A percentile compares a stretch with the other conserved stretches of the same genome.
These are phyloP conservation scores for Exephanes ischioxanthus DNA, from an alignment of 2,888 invertebrate genomes.

Conservation along the genomic window DNA sequence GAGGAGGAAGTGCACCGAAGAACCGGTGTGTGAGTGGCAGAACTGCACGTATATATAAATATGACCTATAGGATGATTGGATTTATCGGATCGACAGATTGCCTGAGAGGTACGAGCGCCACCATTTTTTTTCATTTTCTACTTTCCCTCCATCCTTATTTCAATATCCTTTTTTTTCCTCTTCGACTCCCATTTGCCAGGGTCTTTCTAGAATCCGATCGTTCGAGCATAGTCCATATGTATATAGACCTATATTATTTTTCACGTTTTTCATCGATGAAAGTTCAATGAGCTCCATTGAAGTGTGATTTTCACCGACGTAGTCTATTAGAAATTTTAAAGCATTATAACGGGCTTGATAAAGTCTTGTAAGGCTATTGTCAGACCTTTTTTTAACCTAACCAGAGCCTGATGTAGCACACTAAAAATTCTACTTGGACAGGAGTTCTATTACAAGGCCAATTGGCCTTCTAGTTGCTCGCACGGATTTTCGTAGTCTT, in stretches of 20 bases:
- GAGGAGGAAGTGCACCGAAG: constrained; percentile 75
- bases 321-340: background rate
- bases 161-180: constrained; percentile 54
- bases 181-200: constrained; percentile 44
- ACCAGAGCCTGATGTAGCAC: background rate
- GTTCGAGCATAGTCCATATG: constrained; percentile 2
- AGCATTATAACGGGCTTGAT: background rate
- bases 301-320: constrained; percentile 41
- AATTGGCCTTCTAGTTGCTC: constrained; percentile 32
- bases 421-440: background rate
- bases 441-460: background rate
- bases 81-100: constrained; percentile 80
- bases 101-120: constrained; percentile 69
- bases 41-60: constrained; percentile 72
- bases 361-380: background rate
- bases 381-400: background rate
- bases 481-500: constrained; percentile 40
- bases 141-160: constrained; percentile 40
- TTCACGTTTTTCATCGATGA: constrained; percentile 68
- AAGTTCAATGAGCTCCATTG: constrained; percentile 76
- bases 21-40: constrained; percentile 75
- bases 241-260: constrained; percentile 21
- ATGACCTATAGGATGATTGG: constrained; percentile 81
- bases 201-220: background rate
- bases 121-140: constrained; percentile 54